Base-by-base conservation (phyloP, 1,140 invertebrate species). In the Triops longicaudatus region DNA sequence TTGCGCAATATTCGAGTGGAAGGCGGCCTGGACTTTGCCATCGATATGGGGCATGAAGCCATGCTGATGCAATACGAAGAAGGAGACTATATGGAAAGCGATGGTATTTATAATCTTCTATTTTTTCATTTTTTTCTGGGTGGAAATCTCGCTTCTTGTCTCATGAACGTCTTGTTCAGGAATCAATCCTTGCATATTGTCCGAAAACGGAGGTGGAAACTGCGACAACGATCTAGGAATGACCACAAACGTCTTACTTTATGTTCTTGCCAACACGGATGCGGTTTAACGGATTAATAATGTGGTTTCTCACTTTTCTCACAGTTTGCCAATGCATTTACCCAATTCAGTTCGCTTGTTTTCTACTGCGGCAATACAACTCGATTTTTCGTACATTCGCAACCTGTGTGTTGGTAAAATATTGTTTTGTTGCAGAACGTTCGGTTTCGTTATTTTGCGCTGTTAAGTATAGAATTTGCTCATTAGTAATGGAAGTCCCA, bases 31-130 rank as follows among this genome's bases (percentile, higher is more conserved):
- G 50, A 63, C 50, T 63, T 63, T 63, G 17, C 50, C 0, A 22
- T 22, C 10, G 50, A 63, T 63, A 22, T 6, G 17, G 50, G 50
- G 17, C 50, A 63, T 3, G 50, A 63, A 63, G 22, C 50, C 17
- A 63, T 63, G 50, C 50, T 63, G 14, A 63, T 63, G 50, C 50
- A 63, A 63, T 63, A 63, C n/a, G 50, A 63, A 22, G 50, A 63
- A 22, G 50, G 50, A 6, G 50, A 63, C 50, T 63, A 63, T 3
- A 10, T 63, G 50, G 50, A 63, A 63, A 63, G 50, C n/a, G 50
- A 63, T n/a, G 50, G 50, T 63, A 37, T 7, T 37, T 6, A 63
- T n/a, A n/a, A n/a, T n/a, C n/a, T n/a, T n/a, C n/a, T n/a, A n/a
- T n/a, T n/a, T n/a, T n/a, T n/a, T n/a, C n/a, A n/a, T n/a, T n/a